phyloP scores from a whole-genome alignment of 2,113 vertebrate species.

The Chionodraco myersi region DNA sequence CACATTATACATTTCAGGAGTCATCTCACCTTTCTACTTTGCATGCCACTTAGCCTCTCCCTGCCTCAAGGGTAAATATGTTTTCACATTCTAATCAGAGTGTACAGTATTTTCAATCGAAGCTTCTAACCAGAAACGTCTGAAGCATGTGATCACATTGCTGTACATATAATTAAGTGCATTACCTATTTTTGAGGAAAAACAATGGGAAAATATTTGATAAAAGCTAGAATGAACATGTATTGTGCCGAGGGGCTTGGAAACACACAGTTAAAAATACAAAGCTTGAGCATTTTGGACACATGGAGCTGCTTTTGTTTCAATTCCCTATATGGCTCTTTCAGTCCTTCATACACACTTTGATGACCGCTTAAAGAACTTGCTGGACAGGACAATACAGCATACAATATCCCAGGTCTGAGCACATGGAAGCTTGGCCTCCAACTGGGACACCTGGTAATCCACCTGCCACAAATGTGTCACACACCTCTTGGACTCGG shows the following conservation, averaged over 20 bases:
- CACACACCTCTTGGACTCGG: constrained; percentile 44
- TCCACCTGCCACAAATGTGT: constrained; percentile 65
- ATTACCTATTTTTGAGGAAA: background rate
- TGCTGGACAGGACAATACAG: constrained; percentile 24
- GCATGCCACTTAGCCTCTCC: constrained; percentile 39
- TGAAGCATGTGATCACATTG: constrained; percentile 1
- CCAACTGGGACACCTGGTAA: constrained; percentile 57
- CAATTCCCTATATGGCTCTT: background rate
- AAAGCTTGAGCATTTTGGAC: background rate
- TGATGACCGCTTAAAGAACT: background rate
- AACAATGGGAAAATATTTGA: background rate
- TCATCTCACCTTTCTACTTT: constrained; percentile 60
- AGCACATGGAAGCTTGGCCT: constrained; percentile 40
- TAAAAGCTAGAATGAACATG: background rate
- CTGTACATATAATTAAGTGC: background rate
- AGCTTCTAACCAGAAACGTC: constrained; percentile 11
- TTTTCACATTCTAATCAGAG: constrained; percentile 33
- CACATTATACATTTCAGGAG: constrained; percentile 35
- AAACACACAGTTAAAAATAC: background rate
- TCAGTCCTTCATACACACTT: constrained; percentile 2
- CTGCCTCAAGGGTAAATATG: constrained; percentile 32
- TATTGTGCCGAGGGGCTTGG: background rate
- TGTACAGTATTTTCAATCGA: constrained; percentile 16
- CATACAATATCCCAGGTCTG: constrained; percentile 14
- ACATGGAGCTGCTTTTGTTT: background rate